Evolutionary conservation across 2,888 invertebrate genomes (phyloP).

Genomic region (Scaptomyza tumidula): DNA sequence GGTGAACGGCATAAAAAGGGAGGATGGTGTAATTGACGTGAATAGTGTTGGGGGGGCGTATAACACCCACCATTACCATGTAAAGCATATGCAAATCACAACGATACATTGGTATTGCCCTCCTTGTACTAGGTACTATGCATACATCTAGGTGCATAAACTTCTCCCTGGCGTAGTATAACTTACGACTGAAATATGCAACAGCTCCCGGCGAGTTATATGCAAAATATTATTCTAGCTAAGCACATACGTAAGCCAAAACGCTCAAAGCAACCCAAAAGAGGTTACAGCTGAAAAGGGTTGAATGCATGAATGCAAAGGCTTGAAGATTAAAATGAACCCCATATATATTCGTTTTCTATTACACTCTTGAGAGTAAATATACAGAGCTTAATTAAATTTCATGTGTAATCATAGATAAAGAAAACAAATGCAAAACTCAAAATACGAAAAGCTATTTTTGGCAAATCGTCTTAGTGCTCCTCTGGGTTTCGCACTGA

Average conservation of each 20-base stretch:
- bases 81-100: constrained; percentile 59
- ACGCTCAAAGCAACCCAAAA: constrained; percentile 9
- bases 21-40: not conserved
- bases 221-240: constrained; percentile 43
- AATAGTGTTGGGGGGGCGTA: not conserved
- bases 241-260: constrained; percentile 31
- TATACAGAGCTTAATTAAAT: not conserved
- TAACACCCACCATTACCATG: constrained; percentile 39
- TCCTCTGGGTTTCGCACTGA: too few relatives aligned
- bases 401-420: not conserved
- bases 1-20: not conserved
- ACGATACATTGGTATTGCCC: constrained; percentile 40
- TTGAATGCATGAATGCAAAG: constrained; percentile 6
- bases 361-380: not conserved
- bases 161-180: constrained; percentile 38
- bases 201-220: constrained; percentile 39
- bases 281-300: constrained; percentile 8
- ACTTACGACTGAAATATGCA: constrained; percentile 66
- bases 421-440: not conserved
- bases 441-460: too few relatives aligned
- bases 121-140: constrained; percentile 3
- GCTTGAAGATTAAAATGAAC: not conserved
- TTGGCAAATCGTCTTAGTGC: too few relatives aligned
- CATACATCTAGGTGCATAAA: constrained; percentile 31
- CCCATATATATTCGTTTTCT: not conserved